These are phyloP conservation scores for Vannuccia rotundouncinata DNA, from an alignment of 2,888 invertebrate genomes.

Conservation along the genomic window DNA sequence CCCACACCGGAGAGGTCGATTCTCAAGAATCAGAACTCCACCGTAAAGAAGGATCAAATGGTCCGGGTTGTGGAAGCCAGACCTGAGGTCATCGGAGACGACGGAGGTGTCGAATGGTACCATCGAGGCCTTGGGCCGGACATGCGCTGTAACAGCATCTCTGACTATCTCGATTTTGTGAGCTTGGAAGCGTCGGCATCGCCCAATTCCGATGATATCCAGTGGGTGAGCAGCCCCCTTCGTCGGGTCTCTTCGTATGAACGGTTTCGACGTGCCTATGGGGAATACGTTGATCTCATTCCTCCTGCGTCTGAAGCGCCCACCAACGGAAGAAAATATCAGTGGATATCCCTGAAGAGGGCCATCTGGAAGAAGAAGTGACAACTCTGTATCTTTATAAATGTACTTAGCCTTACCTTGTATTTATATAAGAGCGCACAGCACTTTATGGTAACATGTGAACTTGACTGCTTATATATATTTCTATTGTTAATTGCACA, in stretches of 20 bases:
- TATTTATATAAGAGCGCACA: no score
- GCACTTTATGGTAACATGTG: no score
- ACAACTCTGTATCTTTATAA: no score
- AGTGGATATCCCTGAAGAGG: not conserved
- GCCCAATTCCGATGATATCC: not conserved
- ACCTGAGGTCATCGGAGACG: not conserved
- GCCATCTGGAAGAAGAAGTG: not conserved
- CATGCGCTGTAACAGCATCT: constrained; percentile 11
- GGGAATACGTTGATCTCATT: not conserved
- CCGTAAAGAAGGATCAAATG: no score
- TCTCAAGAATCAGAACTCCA: not conserved
- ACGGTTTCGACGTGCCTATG: not conserved
- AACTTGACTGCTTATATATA: no score
- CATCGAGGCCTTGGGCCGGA: not conserved
- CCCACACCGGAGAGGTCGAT: not conserved
- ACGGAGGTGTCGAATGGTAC: constrained; percentile 3
- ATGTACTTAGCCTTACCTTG: no score
- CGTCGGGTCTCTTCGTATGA: not conserved
- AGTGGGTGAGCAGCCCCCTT: constrained; percentile 1
- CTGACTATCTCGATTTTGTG: constrained; percentile 1
- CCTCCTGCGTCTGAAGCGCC: not conserved
- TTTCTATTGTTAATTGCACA: no score
- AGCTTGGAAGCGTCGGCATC: not conserved
- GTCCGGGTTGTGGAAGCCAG: not conserved
- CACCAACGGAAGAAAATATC: not conserved